Conservation (phyloP, 2,797 vertebrate species). For the Clarias pachynema region DNA sequence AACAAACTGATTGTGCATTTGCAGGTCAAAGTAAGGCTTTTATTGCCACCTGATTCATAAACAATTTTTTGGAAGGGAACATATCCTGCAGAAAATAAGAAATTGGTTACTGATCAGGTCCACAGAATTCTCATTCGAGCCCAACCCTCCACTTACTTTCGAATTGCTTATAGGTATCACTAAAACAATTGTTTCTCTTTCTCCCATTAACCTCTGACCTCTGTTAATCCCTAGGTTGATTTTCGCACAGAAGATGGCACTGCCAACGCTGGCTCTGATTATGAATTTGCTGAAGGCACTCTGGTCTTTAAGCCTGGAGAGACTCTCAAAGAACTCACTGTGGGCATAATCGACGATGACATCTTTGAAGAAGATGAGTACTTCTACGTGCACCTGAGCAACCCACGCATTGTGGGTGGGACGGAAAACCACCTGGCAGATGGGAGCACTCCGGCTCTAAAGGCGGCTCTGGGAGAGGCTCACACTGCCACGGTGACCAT, state of each 20-base stretch:
- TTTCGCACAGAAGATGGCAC: conserved; percentile 85
- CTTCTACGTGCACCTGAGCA: conserved; percentile 83
- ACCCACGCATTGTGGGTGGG: conserved; percentile 73
- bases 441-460: conserved; percentile 57
- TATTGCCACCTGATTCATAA: conserved; percentile 8
- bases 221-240: conserved; percentile 72
- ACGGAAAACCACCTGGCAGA: conserved; percentile 70
- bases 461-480: conserved; percentile 75
- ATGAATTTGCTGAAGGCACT: conserved; percentile 84
- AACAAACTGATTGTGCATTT: background rate
- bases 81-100: too few relatives aligned
- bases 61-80: background rate
- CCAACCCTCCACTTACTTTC: background rate
- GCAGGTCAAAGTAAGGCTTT: background rate
- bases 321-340: conserved; percentile 79
- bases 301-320: conserved; percentile 82
- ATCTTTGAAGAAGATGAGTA: conserved; percentile 88
- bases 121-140: background rate
- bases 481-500: conserved; percentile 84
- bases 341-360: conserved; percentile 86
- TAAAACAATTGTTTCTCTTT: background rate
- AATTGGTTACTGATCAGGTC: background rate
- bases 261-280: conserved; percentile 85
- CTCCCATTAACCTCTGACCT: background rate
- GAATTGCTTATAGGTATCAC: background rate